Conservation (phyloP, 2,888 invertebrate species). For the Plebejus melissa region DNA sequence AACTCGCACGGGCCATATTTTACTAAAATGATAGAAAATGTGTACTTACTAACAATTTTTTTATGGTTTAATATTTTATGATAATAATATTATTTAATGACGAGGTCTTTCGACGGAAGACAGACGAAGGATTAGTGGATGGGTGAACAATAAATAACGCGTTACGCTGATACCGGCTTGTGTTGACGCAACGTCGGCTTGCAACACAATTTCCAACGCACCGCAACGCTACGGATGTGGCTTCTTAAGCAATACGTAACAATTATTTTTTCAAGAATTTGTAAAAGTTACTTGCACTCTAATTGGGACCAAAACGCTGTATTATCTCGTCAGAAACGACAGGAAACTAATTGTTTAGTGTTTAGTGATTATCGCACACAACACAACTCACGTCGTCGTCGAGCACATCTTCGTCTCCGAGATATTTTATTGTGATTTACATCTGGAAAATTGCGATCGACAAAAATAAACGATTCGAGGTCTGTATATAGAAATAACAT, state of each 20-base stretch:
- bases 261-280: not conserved
- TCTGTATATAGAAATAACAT: not conserved
- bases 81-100: too few species aligned
- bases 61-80: too few species aligned
- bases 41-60: too few species aligned
- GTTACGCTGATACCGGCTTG: not conserved
- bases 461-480: not conserved
- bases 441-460: not conserved
- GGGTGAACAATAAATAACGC: too few species aligned
- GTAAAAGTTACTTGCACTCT: not conserved
- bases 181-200: too few species aligned
- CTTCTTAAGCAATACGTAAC: not conserved
- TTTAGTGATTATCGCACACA: not conserved
- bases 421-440: not conserved
- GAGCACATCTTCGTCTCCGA: not conserved
- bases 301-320: not conserved
- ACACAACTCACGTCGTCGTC: not conserved
- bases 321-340: not conserved
- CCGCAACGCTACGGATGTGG: not conserved
- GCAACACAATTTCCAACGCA: not conserved
- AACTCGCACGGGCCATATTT: too few species aligned
- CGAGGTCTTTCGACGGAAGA: too few species aligned
- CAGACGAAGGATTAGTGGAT: too few species aligned
- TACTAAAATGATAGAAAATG: too few species aligned
- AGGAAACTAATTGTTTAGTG: not conserved